Conservation (phyloP, 2,888 invertebrate genomes). For the Schizaphis graminum region DNA sequence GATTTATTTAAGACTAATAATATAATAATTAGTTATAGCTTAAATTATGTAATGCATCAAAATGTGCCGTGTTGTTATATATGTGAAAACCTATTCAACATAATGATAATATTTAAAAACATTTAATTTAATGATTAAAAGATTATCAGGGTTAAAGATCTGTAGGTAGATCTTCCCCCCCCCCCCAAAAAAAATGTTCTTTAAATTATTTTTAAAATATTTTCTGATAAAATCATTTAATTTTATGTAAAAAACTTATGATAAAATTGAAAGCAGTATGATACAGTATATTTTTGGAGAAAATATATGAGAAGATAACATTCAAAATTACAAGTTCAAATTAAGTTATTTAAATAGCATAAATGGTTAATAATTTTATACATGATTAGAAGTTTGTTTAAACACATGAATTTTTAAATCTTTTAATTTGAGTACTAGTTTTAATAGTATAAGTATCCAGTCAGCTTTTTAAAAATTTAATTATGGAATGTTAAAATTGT, state of each 20-base stretch:
- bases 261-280: background rate
- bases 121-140: background rate
- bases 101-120: background rate
- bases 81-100: background rate
- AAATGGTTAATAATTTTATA: too few species aligned
- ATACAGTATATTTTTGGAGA: background rate
- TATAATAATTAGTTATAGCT: background rate
- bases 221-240: background rate
- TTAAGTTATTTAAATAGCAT: too few species aligned
- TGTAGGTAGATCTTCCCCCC: background rate
- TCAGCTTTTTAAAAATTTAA: too few species aligned
- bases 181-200: background rate
- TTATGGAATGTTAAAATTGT: too few species aligned
- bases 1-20: background rate
- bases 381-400: too few species aligned
- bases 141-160: background rate
- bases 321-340: too few species aligned
- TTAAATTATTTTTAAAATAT: background rate
- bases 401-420: too few species aligned
- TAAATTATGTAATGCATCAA: background rate
- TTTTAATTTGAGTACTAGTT: too few species aligned
- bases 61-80: background rate
- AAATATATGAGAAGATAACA: background rate
- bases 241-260: background rate
- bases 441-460: too few species aligned